These are phyloP conservation scores for Orius laevigatus DNA, from an alignment of 1,140 invertebrate species.

Conservation along the genomic window DNA sequence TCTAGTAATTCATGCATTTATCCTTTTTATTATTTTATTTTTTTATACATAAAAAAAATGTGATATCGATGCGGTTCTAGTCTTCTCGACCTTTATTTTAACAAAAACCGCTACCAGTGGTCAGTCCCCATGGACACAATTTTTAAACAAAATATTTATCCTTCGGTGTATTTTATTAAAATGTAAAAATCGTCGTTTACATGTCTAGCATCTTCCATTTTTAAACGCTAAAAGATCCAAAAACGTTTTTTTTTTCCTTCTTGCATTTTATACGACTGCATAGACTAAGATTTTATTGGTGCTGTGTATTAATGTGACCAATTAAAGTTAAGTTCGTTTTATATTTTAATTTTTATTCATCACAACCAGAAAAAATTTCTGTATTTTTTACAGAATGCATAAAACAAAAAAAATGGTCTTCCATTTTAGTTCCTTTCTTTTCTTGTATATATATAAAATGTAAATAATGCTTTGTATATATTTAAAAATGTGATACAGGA, in stretches of 20 bases:
- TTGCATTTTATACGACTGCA: background rate
- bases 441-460: background rate
- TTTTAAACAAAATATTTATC: slow-evolving; percentile 7
- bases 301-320: background rate
- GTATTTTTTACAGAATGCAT: too few relatives aligned
- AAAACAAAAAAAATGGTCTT: slow-evolving; percentile 8
- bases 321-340: background rate
- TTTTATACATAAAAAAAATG: slow-evolving; percentile 8
- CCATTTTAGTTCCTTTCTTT: slow-evolving; percentile 12
- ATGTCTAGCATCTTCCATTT: background rate
- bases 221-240: background rate
- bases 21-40: slow-evolving; percentile 9
- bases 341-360: slow-evolving; percentile 2
- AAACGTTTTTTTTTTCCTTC: background rate
- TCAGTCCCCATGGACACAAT: background rate
- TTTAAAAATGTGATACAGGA: slow-evolving; percentile 3
- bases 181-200: background rate
- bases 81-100: background rate
- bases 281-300: background rate
- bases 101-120: background rate
- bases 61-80: slow-evolving; percentile 8
- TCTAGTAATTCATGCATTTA: slow-evolving; percentile 6
- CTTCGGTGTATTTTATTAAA: background rate
- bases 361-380: background rate
- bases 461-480: background rate